phyloP scores from a whole-genome alignment of 2,797 vertebrate species.

The Peromyscus nudipes region DNA sequence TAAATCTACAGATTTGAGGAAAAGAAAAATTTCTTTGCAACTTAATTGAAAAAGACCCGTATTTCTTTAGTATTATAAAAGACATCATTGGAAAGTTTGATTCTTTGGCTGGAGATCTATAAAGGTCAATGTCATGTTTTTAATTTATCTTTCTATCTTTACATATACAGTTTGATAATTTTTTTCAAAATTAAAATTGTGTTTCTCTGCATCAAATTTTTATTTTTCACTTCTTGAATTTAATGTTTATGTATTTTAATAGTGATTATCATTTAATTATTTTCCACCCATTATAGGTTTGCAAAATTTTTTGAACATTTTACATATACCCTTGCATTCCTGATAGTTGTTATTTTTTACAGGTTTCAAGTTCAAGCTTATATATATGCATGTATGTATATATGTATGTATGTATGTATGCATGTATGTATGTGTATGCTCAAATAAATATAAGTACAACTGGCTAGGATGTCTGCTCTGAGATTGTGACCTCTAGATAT shows the following conservation, averaged over 20 bases:
- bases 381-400: background rate
- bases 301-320: background rate
- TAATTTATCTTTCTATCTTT: background rate
- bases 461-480: background rate
- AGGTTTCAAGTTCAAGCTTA: background rate
- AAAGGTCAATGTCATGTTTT: slow-evolving; percentile 4
- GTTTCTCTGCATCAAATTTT: background rate
- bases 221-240: background rate
- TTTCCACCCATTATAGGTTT: background rate
- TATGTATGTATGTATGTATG: background rate
- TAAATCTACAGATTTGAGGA: background rate
- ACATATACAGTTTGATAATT: too few relatives aligned
- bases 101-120: background rate
- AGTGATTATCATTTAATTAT: background rate
- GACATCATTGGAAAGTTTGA: background rate
- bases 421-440: background rate
- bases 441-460: background rate
- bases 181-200: background rate
- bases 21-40: background rate
- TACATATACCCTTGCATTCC: background rate
- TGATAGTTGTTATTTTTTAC: background rate
- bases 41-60: background rate
- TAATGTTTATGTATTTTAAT: slow-evolving; percentile 35
- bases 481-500: background rate
- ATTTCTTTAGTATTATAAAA: background rate